phyloP scores from a whole-genome alignment of 2,888 invertebrate genomes.

The Drosophila subquinaria region DNA sequence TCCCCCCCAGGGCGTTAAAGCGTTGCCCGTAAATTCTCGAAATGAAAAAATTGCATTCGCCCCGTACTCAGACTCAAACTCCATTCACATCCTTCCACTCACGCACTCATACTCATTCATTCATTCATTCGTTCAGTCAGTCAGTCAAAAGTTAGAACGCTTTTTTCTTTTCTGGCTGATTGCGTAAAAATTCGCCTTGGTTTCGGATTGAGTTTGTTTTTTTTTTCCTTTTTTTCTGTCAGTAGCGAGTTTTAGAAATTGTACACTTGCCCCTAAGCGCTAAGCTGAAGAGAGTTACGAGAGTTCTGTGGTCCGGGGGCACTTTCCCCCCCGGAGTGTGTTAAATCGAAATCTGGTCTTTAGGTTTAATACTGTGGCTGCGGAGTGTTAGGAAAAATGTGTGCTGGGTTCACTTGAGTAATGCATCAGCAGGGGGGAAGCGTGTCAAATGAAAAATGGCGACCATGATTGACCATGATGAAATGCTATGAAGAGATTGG shows the following conservation, averaged over 20 bases:
- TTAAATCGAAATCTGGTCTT: conserved; percentile 63
- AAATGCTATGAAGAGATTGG: background rate
- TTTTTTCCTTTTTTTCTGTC: background rate
- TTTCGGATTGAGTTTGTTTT: conserved; percentile 16
- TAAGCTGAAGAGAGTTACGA: conserved; percentile 45
- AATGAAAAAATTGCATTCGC: conserved; percentile 56
- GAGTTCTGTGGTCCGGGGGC: conserved; percentile 7
- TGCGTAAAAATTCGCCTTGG: conserved; percentile 50
- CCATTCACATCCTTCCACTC: conserved; percentile 27
- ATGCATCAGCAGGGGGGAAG: conserved; percentile 18
- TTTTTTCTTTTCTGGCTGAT: conserved; percentile 50
- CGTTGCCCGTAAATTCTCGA: conserved; percentile 59
- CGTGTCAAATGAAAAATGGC: conserved; percentile 40
- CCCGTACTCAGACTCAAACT: conserved; percentile 34
- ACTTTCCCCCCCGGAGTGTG: conserved; percentile 49
- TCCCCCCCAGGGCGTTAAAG: conserved; percentile 49
- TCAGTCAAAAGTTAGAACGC: conserved; percentile 61
- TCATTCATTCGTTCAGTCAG: conserved; percentile 39
- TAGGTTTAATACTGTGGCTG: conserved; percentile 41
- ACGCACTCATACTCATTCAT: conserved; percentile 21
- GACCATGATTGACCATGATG: conserved; percentile 39
- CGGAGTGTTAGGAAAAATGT: conserved; percentile 27
- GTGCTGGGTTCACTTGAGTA: conserved; percentile 36
- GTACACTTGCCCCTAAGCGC: conserved; percentile 39
- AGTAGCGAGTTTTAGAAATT: conserved; percentile 31